Percentiles rank a stretch among this genome's conserved stretches.
Evolutionary conservation across 2,888 invertebrate genomes (phyloP).

Genomic region (Agriopis aurantiaria): DNA sequence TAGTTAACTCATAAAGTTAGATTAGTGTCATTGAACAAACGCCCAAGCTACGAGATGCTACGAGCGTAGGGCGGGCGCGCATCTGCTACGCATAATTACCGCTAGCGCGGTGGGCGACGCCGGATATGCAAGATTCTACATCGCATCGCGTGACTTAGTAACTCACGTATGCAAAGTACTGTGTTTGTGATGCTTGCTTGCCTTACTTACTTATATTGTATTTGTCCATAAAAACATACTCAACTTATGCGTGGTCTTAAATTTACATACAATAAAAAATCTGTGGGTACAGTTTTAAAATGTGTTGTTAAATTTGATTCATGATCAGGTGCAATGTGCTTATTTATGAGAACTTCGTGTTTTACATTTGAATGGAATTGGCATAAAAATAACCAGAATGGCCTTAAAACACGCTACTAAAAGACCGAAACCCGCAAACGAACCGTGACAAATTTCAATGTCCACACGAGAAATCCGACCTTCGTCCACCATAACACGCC

Average conservation of each 20-base stretch:
- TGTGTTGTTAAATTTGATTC: too few relatives aligned
- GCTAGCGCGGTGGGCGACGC: constrained; percentile 21
- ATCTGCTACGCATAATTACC: constrained; percentile 49
- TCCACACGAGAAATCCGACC: constrained; percentile 68
- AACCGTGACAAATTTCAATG: constrained; percentile 66
- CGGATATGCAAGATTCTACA: constrained; percentile 8
- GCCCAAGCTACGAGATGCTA: constrained; percentile 44
- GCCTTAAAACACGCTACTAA: constrained; percentile 10
- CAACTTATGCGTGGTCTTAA: not conserved
- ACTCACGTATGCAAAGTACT: not conserved
- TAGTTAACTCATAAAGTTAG: too few relatives aligned
- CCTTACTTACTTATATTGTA: too few relatives aligned
- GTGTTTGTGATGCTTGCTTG: not conserved
- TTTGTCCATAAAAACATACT: not conserved
- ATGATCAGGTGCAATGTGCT: too few relatives aligned
- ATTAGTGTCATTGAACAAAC: constrained; percentile 17
- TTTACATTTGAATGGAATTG: constrained; percentile 6
- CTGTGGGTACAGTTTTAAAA: not conserved
- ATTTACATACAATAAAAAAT: not conserved
- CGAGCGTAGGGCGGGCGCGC: constrained; percentile 56
- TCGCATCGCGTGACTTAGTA: constrained; percentile 14
- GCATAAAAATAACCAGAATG: constrained; percentile 10
- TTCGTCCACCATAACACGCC: constrained; percentile 73
- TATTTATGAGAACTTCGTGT: too few relatives aligned
- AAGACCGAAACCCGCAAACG: constrained; percentile 40